Conservation (phyloP, 2,888 invertebrate species). For the Microdon myrmicae region DNA sequence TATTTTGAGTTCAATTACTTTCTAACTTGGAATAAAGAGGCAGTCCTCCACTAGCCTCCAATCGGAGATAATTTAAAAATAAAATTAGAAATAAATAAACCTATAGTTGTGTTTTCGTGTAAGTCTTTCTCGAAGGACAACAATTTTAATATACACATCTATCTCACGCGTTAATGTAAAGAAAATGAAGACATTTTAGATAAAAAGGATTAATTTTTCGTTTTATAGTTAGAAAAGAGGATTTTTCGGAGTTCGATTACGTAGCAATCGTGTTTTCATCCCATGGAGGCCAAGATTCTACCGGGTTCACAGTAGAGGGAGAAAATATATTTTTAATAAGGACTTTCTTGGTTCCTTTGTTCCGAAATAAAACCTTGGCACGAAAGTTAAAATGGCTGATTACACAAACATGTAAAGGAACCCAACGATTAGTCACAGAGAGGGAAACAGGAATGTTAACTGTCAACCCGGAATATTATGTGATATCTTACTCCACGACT, state of each 20-base stretch:
- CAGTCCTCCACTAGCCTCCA: too few relatives aligned
- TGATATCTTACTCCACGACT: slow-evolving; percentile 19
- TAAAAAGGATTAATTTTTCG: too few relatives aligned
- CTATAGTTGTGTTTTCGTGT: too few relatives aligned
- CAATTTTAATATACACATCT: too few relatives aligned
- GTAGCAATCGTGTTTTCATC: slow-evolving; percentile 1
- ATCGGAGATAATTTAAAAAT: too few relatives aligned
- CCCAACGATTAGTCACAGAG: slow-evolving; percentile 2
- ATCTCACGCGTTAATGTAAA: too few relatives aligned
- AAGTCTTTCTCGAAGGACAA: too few relatives aligned
- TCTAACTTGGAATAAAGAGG: too few relatives aligned
- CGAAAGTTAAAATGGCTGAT: slow-evolving; percentile 8
- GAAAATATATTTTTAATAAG: slow-evolving; percentile 1
- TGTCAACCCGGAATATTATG: slow-evolving; percentile 14
- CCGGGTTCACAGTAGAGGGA: not conserved
- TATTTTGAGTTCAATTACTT: too few relatives aligned
- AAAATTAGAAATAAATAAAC: too few relatives aligned
- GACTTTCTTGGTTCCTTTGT: slow-evolving; percentile 6
- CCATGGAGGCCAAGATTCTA: slow-evolving; percentile 6
- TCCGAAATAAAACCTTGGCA: slow-evolving; percentile 4
- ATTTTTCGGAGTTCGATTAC: slow-evolving; percentile 8
- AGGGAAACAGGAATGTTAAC: too few relatives aligned
- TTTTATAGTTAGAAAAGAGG: slow-evolving; percentile 2
- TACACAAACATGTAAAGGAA: not conserved
- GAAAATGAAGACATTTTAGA: too few relatives aligned